A percentile compares a stretch with the other conserved stretches of the same genome.
These are phyloP conservation scores for Hydrozoanthus tunicans DNA, from an alignment of 64 coral and sea anemone species.

Conservation along the genomic window DNA sequence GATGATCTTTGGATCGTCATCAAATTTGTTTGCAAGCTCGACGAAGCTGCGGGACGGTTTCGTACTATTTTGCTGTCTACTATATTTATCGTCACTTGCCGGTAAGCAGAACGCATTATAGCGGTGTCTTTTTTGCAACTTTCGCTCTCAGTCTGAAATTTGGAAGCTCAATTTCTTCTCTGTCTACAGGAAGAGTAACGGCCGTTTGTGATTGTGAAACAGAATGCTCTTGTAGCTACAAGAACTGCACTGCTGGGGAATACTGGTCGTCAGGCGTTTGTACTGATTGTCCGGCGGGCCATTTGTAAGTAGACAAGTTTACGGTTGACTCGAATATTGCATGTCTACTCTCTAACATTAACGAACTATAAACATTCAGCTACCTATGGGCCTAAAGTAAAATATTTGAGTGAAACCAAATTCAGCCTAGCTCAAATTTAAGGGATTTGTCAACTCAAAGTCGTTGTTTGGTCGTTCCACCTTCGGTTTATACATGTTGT, in stretches of 20 bases:
- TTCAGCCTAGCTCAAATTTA: neutral
- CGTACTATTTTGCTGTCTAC: slow-evolving; percentile 18
- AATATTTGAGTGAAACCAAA: neutral
- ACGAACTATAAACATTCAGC: neutral
- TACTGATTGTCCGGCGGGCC: slow-evolving; percentile 86
- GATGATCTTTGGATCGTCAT: neutral
- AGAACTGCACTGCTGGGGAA: slow-evolving; percentile 79
- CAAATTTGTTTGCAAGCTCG: neutral
- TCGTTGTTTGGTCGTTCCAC: neutral
- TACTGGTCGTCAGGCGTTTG: slow-evolving; percentile 83
- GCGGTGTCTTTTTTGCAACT: neutral
- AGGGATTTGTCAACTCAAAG: neutral
- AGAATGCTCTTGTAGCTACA: slow-evolving; percentile 80
- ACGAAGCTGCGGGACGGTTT: slow-evolving; percentile 54
- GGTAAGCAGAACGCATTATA: neutral
- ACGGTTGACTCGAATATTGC: neutral
- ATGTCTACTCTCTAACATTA: neutral
- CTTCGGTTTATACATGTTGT: neutral
- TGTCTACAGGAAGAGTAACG: slow-evolving; percentile 47
- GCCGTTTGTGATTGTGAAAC: slow-evolving; percentile 78
- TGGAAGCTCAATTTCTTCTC: slow-evolving; percentile 15
- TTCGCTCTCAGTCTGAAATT: neutral
- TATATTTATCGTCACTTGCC: slow-evolving; percentile 5
- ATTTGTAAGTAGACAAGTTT: slow-evolving; percentile 76
- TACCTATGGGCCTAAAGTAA: neutral